Evolutionary conservation across 1,140 invertebrate species (phyloP), one percentile per base, ranked within the genome.

Genomic region (Drosophila repleta): DNA sequence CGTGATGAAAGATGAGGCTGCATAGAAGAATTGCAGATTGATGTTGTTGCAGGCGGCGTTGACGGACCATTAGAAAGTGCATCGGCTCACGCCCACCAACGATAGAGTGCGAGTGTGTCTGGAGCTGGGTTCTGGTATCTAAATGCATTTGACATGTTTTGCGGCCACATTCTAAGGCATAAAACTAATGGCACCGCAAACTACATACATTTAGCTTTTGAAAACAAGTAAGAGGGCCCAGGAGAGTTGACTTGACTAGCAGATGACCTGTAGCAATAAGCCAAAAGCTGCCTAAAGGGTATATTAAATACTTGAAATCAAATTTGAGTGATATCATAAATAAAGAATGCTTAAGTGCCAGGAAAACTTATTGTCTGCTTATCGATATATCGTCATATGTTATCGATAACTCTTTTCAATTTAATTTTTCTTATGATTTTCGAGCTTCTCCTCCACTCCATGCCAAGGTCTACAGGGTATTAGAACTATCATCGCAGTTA

Each of bases 61-160:
- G 1, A 45, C 32, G 7, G 18, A 18, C 35, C 39, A 63, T 79
- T 71, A 83, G 81, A 84, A 84, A 84, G 81, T 81, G 77, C 68
- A 68, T 67, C 20, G 24, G 64, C 64, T 56, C 49, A 73, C 70
- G 70, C 70, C 70, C 70, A 73, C 69, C 13, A 48, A 18, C n/a
- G 6, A 11, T n/a, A 11, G 24, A 11, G 29, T 46, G 18, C 5
- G 39, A 35, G 26, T 18, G 20, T 49, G 10, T 49, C 11, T 39
- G 26, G 26, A 43, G 20, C 39, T 52, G 20, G 51, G 51, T 24
- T 32, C 56, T 52, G 58, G 74, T 81, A 87, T 82, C 82, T 74
- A 82, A 87, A 85, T 85, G 82, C 56, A 71, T 87, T 85, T 82
- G 82, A 85, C 81, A 85, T 84, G 81, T 84, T 81, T 58, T 65